These are phyloP conservation scores for Sericinus montela DNA, from an alignment of 2,888 invertebrate genomes.

Conservation along the genomic window DNA sequence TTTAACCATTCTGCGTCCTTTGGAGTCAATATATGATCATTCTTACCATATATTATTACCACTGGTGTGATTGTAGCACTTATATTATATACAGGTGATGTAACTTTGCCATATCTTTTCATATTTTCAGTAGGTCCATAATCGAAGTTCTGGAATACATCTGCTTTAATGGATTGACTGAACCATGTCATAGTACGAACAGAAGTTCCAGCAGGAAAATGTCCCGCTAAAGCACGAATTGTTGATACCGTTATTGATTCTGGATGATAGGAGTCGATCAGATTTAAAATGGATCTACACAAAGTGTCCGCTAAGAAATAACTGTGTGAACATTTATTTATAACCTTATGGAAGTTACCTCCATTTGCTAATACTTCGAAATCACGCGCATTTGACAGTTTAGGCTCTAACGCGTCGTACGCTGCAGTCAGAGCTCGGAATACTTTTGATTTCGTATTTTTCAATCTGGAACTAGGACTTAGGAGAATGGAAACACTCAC, in stretches of 20 bases:
- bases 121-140: conserved; percentile 36
- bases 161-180: conserved; percentile 29
- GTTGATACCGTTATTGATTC: conserved; percentile 27
- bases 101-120: conserved; percentile 27
- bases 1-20: conserved; percentile 31
- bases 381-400: conserved; percentile 6
- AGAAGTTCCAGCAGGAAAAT: conserved; percentile 42
- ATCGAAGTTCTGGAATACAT: conserved; percentile 32
- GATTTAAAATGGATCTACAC: conserved; percentile 1
- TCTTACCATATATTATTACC: conserved; percentile 32
- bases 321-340: conserved; percentile 12
- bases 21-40: conserved; percentile 36
- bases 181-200: conserved; percentile 39
- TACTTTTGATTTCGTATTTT: conserved; percentile 36
- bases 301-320: not conserved
- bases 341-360: not conserved
- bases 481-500: conserved; percentile 48
- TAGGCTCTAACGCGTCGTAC: conserved; percentile 49
- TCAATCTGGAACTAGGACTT: not conserved
- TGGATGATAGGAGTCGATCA: conserved; percentile 19
- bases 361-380: conserved; percentile 17
- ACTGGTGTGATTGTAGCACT: conserved; percentile 33
- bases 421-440: conserved; percentile 70
- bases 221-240: conserved; percentile 22
- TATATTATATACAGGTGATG: conserved; percentile 39